phyloP scores from a whole-genome alignment of 2,113 vertebrate genomes.

The Indicator maculatus region DNA sequence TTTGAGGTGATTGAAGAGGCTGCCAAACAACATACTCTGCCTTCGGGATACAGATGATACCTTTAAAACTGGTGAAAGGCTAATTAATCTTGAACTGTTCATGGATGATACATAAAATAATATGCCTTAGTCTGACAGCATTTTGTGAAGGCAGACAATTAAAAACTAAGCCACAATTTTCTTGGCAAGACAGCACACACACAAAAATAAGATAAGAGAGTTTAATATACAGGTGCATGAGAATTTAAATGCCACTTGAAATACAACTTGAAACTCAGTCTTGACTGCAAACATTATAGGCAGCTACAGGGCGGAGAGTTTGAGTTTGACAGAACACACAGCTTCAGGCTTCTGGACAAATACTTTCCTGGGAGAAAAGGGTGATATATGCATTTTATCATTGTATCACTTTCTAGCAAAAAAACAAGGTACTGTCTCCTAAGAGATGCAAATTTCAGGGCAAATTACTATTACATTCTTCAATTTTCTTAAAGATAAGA shows the following conservation, averaged over 20 bases:
- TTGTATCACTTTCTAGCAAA: not conserved
- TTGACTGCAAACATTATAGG: not conserved
- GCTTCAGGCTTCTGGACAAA: not conserved
- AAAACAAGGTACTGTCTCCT: not conserved
- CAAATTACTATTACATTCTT: not conserved
- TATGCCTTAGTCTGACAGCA: constrained; percentile 35
- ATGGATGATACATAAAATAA: constrained; percentile 36
- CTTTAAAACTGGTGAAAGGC: constrained; percentile 60
- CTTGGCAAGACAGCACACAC: not conserved
- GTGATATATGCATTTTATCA: not conserved
- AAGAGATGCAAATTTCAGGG: not conserved
- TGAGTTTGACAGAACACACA: not conserved
- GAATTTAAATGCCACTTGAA: constrained; percentile 17
- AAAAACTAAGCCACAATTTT: constrained; percentile 22
- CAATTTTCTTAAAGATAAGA: not conserved
- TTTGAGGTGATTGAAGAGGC: constrained; percentile 54
- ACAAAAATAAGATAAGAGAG: not conserved
- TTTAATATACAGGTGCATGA: not conserved
- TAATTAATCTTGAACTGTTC: constrained; percentile 71
- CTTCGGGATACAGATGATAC: constrained; percentile 60
- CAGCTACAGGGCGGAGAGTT: not conserved
- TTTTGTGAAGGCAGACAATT: constrained; percentile 35
- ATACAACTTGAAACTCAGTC: constrained; percentile 14
- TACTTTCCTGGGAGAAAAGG: not conserved
- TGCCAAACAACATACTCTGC: constrained; percentile 50